phyloP scores from a whole-genome alignment of 23 tunicate genomes.

The Oikopleura vanhoeffeni region DNA sequence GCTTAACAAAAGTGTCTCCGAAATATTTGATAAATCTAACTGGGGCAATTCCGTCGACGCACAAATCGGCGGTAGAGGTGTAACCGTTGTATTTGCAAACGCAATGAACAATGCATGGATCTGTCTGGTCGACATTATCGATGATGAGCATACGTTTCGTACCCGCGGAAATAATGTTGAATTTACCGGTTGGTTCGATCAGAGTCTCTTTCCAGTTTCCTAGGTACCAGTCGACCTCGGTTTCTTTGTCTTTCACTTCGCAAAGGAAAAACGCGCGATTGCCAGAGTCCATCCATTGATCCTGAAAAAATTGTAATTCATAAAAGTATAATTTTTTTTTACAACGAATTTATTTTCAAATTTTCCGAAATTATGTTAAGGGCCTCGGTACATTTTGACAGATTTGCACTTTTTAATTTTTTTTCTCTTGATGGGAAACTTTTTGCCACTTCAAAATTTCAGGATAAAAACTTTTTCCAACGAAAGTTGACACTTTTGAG shows the following conservation, averaged over 20 bases:
- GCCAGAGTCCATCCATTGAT: slow-evolving; percentile 24
- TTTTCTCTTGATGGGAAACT: no score
- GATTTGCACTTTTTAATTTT: no score
- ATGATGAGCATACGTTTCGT: slow-evolving; percentile 33
- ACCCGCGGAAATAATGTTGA: slow-evolving; percentile 47
- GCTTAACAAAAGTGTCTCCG: slow-evolving; percentile 24
- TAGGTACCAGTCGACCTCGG: slow-evolving; percentile 54
- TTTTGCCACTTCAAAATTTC: no score
- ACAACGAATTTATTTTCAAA: no score
- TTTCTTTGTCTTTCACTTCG: slow-evolving; percentile 38
- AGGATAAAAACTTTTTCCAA: no score
- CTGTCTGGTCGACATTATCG: slow-evolving; percentile 26
- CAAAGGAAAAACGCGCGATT: slow-evolving; percentile 41
- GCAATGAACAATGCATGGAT: slow-evolving; percentile 54
- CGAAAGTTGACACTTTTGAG: no score
- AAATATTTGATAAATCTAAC: slow-evolving; percentile 39
- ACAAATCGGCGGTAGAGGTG: slow-evolving; percentile 31
- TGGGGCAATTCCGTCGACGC: slow-evolving; percentile 44
- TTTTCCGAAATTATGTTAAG: no score
- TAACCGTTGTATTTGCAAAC: slow-evolving; percentile 53
- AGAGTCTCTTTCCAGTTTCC: slow-evolving; percentile 68
- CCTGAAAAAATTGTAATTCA: no score
- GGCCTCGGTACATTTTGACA: no score
- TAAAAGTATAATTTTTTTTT: no score
- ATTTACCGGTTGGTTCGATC: slow-evolving; percentile 38